Percentiles rank a stretch among this genome's conserved stretches.
Evolutionary conservation across 92 coral and sea anemone genomes (phyloP).

Genomic region (Bergia sp.): DNA sequence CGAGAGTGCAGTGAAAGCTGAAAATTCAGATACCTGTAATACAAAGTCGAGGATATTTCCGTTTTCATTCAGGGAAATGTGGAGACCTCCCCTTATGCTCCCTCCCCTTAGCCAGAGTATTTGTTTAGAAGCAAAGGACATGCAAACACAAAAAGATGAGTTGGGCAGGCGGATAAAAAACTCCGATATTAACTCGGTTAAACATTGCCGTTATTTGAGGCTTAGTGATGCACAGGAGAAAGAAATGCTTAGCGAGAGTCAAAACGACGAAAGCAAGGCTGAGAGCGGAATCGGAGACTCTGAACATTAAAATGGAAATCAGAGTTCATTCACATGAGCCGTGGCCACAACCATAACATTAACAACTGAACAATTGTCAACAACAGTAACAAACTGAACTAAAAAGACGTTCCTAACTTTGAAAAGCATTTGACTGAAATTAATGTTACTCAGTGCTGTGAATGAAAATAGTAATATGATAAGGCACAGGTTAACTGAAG

Average conservation of each 20-base stretch:
- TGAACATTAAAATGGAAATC: not conserved
- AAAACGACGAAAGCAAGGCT: not conserved
- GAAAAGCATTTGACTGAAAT: too few relatives aligned
- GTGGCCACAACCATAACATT: not conserved
- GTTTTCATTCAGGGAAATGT: not conserved
- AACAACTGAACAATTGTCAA: not conserved
- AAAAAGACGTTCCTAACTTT: too few relatives aligned
- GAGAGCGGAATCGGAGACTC: not conserved
- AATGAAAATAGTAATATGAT: too few relatives aligned
- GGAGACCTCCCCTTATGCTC: constrained; percentile 44
- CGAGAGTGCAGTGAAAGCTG: not conserved
- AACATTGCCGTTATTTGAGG: constrained; percentile 59
- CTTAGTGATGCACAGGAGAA: constrained; percentile 41
- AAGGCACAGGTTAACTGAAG: too few relatives aligned
- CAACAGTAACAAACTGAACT: not conserved
- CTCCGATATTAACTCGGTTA: constrained; percentile 34
- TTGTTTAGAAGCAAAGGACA: constrained; percentile 43
- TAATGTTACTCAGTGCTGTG: too few relatives aligned
- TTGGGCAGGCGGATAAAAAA: constrained; percentile 7
- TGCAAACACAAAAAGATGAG: constrained; percentile 49
- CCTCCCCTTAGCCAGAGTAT: constrained; percentile 58
- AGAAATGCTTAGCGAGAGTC: not conserved
- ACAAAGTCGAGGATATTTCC: not conserved
- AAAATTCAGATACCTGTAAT: not conserved
- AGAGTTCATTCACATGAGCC: not conserved